These are phyloP conservation scores for Ennomos quercinarius DNA, from an alignment of 2,888 invertebrate species.

Conservation along the genomic window DNA sequence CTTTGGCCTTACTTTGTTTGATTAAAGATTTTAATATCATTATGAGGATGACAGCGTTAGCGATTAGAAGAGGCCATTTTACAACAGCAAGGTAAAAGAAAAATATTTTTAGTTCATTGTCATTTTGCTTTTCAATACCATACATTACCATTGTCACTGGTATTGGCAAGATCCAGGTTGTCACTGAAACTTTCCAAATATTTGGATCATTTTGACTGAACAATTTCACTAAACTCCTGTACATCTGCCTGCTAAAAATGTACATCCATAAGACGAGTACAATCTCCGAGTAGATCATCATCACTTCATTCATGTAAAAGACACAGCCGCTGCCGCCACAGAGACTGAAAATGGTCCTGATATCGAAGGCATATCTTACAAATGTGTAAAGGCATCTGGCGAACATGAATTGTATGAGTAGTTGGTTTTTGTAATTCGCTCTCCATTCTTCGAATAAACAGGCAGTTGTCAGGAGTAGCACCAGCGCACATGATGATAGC, in stretches of 20 bases:
- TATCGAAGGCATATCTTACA: slow-evolving; percentile 59
- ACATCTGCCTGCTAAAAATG: slow-evolving; percentile 69
- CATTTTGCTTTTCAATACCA: slow-evolving; percentile 29
- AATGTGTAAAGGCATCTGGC: slow-evolving; percentile 65
- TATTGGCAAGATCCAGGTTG: slow-evolving; percentile 61
- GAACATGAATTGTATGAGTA: slow-evolving; percentile 71
- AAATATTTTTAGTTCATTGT: slow-evolving; percentile 39
- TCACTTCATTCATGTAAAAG: slow-evolving; percentile 46
- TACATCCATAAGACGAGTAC: slow-evolving; percentile 71
- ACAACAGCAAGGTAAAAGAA: slow-evolving; percentile 54
- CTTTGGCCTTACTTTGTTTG: slow-evolving; percentile 51
- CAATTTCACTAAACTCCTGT: slow-evolving; percentile 66
- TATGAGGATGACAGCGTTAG: slow-evolving; percentile 62
- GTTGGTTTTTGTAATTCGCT: slow-evolving; percentile 67
- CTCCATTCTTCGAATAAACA: slow-evolving; percentile 70
- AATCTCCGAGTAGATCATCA: slow-evolving; percentile 63
- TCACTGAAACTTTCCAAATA: slow-evolving; percentile 56
- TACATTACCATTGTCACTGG: slow-evolving; percentile 45
- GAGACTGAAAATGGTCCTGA: slow-evolving; percentile 44
- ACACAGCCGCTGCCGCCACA: slow-evolving; percentile 28
- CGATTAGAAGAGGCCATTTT: slow-evolving; percentile 70
- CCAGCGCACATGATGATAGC: slow-evolving; percentile 57
- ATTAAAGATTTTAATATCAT: slow-evolving; percentile 60
- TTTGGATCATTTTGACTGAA: slow-evolving; percentile 48
- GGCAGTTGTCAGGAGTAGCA: slow-evolving; percentile 64